Percentiles rank a stretch among this genome's conserved stretches.
These are phyloP conservation scores for Cerceris ruficornis DNA, from an alignment of 2,888 invertebrate species.

Conservation along the genomic window DNA sequence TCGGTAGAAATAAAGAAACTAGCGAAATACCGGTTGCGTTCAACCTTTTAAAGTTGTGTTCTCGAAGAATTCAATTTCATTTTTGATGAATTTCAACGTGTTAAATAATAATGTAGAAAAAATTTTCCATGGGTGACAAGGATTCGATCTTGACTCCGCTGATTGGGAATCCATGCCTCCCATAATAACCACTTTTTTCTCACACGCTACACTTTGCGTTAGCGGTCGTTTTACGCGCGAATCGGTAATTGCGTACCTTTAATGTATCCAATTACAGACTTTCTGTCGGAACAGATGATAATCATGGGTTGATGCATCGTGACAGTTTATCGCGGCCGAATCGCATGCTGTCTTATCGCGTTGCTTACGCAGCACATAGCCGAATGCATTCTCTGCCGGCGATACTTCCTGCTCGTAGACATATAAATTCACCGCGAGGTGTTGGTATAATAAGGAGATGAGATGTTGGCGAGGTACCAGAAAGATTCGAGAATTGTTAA, in stretches of 20 bases:
- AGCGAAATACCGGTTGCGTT: no score
- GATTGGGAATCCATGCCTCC: not conserved
- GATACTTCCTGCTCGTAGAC: conserved; percentile 51
- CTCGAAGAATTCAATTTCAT: no score
- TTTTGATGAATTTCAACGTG: no score
- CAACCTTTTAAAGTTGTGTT: no score
- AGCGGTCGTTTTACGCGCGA: not conserved
- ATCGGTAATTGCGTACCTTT: conserved; percentile 33
- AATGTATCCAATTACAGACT: conserved; percentile 48
- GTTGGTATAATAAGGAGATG: not conserved
- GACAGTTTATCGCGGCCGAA: conserved; percentile 47
- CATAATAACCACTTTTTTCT: not conserved
- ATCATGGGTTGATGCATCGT: conserved; percentile 56
- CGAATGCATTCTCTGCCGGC: conserved; percentile 21
- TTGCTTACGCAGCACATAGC: conserved; percentile 32
- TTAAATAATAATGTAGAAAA: no score
- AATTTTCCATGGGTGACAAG: no score
- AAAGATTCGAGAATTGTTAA: no score
- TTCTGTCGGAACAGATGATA: conserved; percentile 49
- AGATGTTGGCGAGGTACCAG: no score
- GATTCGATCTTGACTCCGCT: no score
- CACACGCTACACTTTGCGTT: not conserved
- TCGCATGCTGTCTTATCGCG: conserved; percentile 24
- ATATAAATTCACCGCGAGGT: not conserved
- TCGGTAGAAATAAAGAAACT: no score